Percentiles rank a stretch among this genome's conserved stretches.
Conservation (phyloP, 2,797 vertebrate genomes). For the Epinephelus coioides region DNA sequence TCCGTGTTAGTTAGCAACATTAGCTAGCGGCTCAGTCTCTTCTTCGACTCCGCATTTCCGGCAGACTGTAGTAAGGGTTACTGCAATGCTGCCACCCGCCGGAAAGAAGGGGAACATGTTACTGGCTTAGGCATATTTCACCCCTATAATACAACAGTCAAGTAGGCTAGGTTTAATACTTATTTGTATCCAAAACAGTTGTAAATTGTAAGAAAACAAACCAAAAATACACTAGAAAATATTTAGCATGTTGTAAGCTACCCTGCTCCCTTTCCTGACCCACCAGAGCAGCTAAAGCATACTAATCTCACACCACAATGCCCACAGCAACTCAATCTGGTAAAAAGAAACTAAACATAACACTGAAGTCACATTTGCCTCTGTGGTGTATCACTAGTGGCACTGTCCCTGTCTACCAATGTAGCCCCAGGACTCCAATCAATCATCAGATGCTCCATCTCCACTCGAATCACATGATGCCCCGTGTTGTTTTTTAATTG, state of each 20-base stretch:
- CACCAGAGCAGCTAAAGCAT: neutral
- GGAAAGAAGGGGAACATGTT: neutral
- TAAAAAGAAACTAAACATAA: neutral
- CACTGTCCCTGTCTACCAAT: neutral
- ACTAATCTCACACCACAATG: neutral
- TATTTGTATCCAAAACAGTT: neutral
- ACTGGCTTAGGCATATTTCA: neutral
- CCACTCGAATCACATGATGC: neutral
- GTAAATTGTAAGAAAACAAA: neutral
- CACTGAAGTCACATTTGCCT: neutral
- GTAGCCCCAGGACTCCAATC: neutral
- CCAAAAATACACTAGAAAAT: neutral
- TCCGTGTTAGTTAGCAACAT: conserved; percentile 47
- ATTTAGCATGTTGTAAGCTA: neutral
- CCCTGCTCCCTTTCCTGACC: neutral
- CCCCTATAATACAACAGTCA: neutral
- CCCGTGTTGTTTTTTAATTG: neutral
- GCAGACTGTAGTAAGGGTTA: neutral
- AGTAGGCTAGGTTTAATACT: too few species aligned
- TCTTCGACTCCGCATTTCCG: conserved; percentile 33
- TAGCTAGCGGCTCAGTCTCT: conserved; percentile 20
- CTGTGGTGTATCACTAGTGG: neutral
- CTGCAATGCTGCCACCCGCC: neutral
- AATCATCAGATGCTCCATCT: neutral
- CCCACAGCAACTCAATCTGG: neutral